A percentile compares a stretch with the other conserved stretches of the same genome.
These are phyloP conservation scores for Rhabdornis inornatus DNA, from an alignment of 2,113 vertebrate species.

Conservation along the genomic window DNA sequence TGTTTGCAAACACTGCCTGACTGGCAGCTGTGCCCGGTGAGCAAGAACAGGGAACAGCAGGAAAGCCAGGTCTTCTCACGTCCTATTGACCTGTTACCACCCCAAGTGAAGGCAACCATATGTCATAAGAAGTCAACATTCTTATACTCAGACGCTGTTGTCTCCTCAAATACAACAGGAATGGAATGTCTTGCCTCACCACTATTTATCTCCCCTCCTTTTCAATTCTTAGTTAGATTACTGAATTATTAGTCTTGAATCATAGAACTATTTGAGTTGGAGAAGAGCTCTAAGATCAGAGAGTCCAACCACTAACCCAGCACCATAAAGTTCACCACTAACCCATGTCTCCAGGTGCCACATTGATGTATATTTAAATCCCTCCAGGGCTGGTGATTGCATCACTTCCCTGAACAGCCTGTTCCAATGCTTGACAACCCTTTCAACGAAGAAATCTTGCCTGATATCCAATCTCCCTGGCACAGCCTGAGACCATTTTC, in stretches of 20 bases:
- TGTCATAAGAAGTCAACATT: neutral
- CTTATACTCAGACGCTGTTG: neutral
- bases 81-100: neutral
- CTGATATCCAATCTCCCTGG: neutral
- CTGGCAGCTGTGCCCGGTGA: neutral
- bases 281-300: neutral
- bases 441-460: neutral
- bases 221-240: neutral
- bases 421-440: neutral
- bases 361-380: neutral
- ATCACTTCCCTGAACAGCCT: neutral
- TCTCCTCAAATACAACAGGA: neutral
- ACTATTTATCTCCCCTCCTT: neutral
- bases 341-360: neutral
- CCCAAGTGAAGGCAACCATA: neutral
- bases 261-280: neutral
- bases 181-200: neutral
- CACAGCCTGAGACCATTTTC: neutral
- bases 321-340: neutral
- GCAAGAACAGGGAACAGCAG: neutral
- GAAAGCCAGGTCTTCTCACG: neutral
- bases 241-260: neutral
- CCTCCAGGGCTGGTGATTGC: neutral
- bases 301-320: neutral
- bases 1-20: neutral